Base-by-base conservation (phyloP, 1,140 invertebrate genomes). In the Pachypeltis micranthus region DNA sequence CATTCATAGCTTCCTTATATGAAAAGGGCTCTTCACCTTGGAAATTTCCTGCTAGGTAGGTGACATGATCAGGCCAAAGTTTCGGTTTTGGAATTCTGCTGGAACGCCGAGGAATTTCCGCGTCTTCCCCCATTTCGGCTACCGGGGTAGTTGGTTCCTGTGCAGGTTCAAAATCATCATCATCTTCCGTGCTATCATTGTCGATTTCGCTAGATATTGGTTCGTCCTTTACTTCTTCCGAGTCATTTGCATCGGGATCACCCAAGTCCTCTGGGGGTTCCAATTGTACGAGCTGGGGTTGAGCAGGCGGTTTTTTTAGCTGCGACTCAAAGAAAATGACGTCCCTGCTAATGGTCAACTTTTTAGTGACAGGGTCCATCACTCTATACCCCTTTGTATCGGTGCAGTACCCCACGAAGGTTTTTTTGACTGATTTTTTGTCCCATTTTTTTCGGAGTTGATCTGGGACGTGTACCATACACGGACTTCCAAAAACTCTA, bases 401-500 rank as follows among this genome's bases (percentile, higher is more conserved):
- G 31, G 31, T 39, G n/a, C n/a, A n/a, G n/a, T n/a, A n/a, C n/a
- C n/a, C n/a, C n/a, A n/a, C n/a, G n/a, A n/a, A n/a, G n/a, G n/a
- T n/a, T n/a, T n/a, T n/a, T n/a, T n/a, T n/a, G n/a, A n/a, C n/a
- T n/a, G n/a, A n/a, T n/a, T n/a, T n/a, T n/a, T n/a, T n/a, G n/a
- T n/a, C n/a, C n/a, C n/a, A n/a, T n/a, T n/a, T n/a, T n/a, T n/a
- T n/a, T n/a, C n/a, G n/a, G n/a, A n/a, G n/a, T n/a, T n/a, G n/a
- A n/a, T n/a, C n/a, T n/a, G n/a, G n/a, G n/a, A 39, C 16, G 31
- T 39, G 31, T 16, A 39, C 31, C 31, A 7, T 10, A 39, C 7
- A 7, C 16, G 7, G 7, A 63, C 63, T 68, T 12, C 72, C 70
- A 69, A 74, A 74, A 56, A 68, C 59, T 61, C 65, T 65, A 0